Base-by-base conservation (phyloP, 2,888 invertebrate species). In the Syrista parreyssii region DNA sequence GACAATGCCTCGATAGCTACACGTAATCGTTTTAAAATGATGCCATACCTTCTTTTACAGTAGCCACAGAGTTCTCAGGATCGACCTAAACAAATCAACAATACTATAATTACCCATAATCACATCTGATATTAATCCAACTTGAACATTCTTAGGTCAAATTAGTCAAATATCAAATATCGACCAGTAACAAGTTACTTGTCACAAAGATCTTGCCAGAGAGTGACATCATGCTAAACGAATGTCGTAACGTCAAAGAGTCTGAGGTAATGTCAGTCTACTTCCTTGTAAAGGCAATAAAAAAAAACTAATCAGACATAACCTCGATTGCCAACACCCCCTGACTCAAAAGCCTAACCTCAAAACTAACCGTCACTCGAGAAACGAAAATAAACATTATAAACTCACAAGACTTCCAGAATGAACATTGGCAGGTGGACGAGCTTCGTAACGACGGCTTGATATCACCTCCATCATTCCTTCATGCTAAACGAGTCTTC, bases 1-100 rank as follows among this genome's bases (percentile, higher is more conserved):
- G 23, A 23, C 55, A 55, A 55, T 23, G 55, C 55, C 55, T 23
- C 55, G 55, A 55, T 55, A 23, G 71, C 31, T 71, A 12, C 3
- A 71, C 71, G 71, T 33, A 33, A 31, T 31, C 71, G 31, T 71
- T 32, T 71, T 33, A 12, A 71, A 34, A 34, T 71, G 11, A 11
- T 33, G 12, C 32, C 93, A 93, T 91, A 96, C 97, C 97, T 94
- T 97, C 97, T 95, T 97, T 97, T 93, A 96, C 96, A 91, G 96
- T 95, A 88, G 97, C 96, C 92, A 96, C 94, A 83, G 96, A 95
- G 89, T 96, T 96, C 75, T 95, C 95, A 80, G 95, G 95, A 91
- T 95, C 95, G 82, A 95, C 94, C 94, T 96, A 92, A 92, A 93
- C 84, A 71, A 71, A 23, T 55, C 1, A 55, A 55, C 23, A 23